Evolutionary conservation across 1,140 invertebrate genomes (phyloP), one percentile per base, ranked within the genome.

Genomic region (Calephelis virginiensis): DNA sequence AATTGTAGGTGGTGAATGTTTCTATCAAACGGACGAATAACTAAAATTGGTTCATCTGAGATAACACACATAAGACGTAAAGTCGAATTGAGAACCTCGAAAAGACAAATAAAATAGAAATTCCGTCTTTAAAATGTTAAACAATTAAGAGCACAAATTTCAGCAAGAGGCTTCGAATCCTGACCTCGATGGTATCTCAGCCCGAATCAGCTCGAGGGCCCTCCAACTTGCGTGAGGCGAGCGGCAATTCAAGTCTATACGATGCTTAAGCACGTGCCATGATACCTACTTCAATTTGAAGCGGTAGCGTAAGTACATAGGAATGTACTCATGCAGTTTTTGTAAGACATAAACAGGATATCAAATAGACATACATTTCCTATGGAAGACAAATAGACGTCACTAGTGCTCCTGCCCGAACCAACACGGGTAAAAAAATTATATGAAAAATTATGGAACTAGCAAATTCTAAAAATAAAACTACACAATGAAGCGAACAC

Each of bases 211-310:
- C 48, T 68, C 45, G 11, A 63, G 66, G 12, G 59, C 43, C 48
- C 43, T 64, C 43, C 43, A 43, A 59, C 17, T 46, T 56, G 61
- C 50, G 45, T 46, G 66, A 68, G 61, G 59, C 61, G 17, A 63
- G 43, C 40, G 17, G 11, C 43, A 38, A 61, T 68, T 45, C 49
- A 68, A 68, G 61, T 63, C 63, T 53, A 56, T 63, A 68, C 66
- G 61, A 63, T 43, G 61, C 66, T 68, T 68, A 59, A 43, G 66
- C 66, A 68, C 66, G 66, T 68, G 63, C 61, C 46, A 12, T 45
- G 65, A 61, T 59, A 45, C 12, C 66, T 56, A 63, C 49, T 67
- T 43, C 10, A 67, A 8, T 38, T 53, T 56, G 11, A 56, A 56
- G 53, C 10, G 53, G 28, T 28, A 28, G 14, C 11, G 17, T 12